Evolutionary conservation across 2,888 invertebrate species (phyloP).

Genomic region (Orgyia antiqua): DNA sequence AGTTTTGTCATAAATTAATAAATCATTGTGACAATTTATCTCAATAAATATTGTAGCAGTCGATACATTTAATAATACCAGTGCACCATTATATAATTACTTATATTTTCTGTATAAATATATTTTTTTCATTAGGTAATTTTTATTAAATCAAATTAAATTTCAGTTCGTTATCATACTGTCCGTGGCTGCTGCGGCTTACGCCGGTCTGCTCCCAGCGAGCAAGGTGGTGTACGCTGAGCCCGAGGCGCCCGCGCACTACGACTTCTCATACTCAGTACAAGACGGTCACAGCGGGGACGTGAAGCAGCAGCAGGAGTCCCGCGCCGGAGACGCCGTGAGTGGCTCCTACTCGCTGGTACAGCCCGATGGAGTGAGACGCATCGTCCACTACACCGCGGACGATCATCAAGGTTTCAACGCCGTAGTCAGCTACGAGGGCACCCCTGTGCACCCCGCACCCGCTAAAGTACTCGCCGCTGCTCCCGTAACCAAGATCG

Average conservation of each 20-base stretch:
- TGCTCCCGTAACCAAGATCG: conserved; percentile 37
- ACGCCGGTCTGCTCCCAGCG: conserved; percentile 35
- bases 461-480: conserved; percentile 34
- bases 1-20: no score
- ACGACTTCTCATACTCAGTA: conserved; percentile 65
- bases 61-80: not conserved
- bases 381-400: conserved; percentile 67
- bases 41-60: not conserved
- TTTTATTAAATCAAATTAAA: no score
- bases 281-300: conserved; percentile 64
- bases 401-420: conserved; percentile 65
- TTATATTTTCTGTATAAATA: no score
- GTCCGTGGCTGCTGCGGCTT: conserved; percentile 44
- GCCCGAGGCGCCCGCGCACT: conserved; percentile 55
- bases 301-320: conserved; percentile 66
- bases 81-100: not conserved
- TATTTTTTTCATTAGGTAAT: no score
- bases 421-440: conserved; percentile 64
- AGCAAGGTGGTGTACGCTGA: conserved; percentile 54
- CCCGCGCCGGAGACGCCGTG: conserved; percentile 58
- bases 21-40: not conserved
- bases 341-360: conserved; percentile 69
- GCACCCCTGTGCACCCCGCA: conserved; percentile 41
- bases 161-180: conserved; percentile 38
- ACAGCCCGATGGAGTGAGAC: conserved; percentile 65